Evolutionary conservation across 2,888 invertebrate genomes (phyloP).

Genomic region (Hemithea aestivaria): DNA sequence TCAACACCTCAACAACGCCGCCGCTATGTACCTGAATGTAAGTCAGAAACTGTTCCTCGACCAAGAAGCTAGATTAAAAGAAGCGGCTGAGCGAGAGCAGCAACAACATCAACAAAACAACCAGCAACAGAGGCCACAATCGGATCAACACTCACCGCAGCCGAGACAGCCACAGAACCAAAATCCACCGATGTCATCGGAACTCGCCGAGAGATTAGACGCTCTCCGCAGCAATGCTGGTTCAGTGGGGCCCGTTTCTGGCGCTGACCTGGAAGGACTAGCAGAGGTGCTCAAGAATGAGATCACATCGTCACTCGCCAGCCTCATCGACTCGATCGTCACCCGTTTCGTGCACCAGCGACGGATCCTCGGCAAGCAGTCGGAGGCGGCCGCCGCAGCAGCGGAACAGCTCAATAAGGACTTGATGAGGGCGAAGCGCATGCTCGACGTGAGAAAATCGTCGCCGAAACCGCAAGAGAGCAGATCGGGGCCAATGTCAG

Average conservation of each 20-base stretch:
- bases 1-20: slow-evolving; percentile 81
- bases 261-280: slow-evolving; percentile 90
- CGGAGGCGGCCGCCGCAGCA: slow-evolving; percentile 87
- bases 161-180: slow-evolving; percentile 72
- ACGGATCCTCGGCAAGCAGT: slow-evolving; percentile 86
- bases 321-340: slow-evolving; percentile 92
- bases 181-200: slow-evolving; percentile 79
- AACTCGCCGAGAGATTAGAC: slow-evolving; percentile 87
- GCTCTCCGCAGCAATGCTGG: slow-evolving; percentile 85
- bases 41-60: slow-evolving; percentile 89
- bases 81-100: slow-evolving; percentile 81
- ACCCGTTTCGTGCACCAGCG: slow-evolving; percentile 91
- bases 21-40: slow-evolving; percentile 87
- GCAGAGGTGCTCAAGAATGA: slow-evolving; percentile 95
- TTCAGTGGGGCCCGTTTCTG: slow-evolving; percentile 83
- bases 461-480: slow-evolving; percentile 87
- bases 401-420: slow-evolving; percentile 93
- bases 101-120: slow-evolving; percentile 70
- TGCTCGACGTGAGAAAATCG: slow-evolving; percentile 91
- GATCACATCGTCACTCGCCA: slow-evolving; percentile 90
- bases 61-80: slow-evolving; percentile 85
- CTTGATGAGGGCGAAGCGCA: slow-evolving; percentile 87
- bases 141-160: slow-evolving; percentile 78
- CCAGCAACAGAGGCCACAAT: slow-evolving; percentile 80
- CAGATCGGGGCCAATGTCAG: slow-evolving; percentile 74